phyloP scores from a whole-genome alignment of 2,888 invertebrate genomes.

The Agonopterix arenella region DNA sequence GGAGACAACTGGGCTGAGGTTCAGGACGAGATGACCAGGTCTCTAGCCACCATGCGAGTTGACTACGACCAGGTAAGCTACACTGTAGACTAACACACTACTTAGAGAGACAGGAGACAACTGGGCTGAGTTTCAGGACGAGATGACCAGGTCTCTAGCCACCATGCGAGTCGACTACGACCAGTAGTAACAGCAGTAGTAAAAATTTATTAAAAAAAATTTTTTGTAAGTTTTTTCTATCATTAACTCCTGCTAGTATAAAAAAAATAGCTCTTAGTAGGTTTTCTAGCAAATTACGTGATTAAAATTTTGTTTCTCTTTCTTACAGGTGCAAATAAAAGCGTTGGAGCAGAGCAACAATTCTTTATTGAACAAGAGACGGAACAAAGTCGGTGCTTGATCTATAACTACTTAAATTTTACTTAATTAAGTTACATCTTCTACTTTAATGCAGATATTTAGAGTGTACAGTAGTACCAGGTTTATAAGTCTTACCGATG shows the following conservation, averaged over 20 bases:
- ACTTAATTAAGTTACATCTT: neutral
- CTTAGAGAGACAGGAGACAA: conserved; percentile 90
- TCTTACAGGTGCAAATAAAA: conserved; percentile 89
- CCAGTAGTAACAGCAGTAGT: too few species aligned
- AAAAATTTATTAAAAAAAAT: too few species aligned
- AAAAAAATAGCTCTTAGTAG: too few species aligned
- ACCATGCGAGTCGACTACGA: conserved; percentile 99
- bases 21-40: conserved; percentile 99
- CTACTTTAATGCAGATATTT: too few species aligned
- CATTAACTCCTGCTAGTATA: too few species aligned
- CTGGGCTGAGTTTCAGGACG: conserved; percentile 99
- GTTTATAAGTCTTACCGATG: too few species aligned
- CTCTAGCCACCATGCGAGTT: conserved; percentile 98
- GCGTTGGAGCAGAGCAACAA: conserved; percentile 95
- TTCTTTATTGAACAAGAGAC: conserved; percentile 90
- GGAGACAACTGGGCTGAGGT: conserved; percentile 97
- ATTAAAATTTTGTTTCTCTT: conserved; percentile 1
- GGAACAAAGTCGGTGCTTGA: conserved; percentile 76
- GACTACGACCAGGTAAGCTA: conserved; percentile 95
- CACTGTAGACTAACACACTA: conserved; percentile 90
- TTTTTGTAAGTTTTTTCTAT: too few species aligned
- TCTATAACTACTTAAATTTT: neutral
- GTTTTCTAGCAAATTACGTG: too few species aligned
- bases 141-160: conserved; percentile 98
- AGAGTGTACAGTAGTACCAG: too few species aligned